Percentiles rank a stretch among this genome's conserved stretches.
Evolutionary conservation across 2,797 vertebrate genomes (phyloP).

Genomic region (Lepilemur ruficaudatus): DNA sequence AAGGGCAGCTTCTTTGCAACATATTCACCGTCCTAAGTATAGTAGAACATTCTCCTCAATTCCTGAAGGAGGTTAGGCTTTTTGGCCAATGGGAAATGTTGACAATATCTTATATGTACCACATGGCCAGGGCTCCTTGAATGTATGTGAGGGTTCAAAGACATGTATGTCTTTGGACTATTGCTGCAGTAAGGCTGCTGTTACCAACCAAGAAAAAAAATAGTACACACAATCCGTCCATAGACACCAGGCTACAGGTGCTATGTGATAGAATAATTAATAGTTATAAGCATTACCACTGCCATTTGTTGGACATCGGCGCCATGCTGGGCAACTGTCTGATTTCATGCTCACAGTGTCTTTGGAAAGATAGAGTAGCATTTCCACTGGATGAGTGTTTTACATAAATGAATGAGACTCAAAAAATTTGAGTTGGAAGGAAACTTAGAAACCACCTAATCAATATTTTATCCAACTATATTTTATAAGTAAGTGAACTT

Average conservation of each 20-base stretch:
- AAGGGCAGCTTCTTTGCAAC: background rate
- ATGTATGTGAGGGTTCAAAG: background rate
- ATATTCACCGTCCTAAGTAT: background rate
- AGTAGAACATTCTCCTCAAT: background rate
- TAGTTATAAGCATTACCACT: background rate
- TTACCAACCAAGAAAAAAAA: background rate
- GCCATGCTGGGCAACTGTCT: background rate
- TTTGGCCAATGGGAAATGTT: background rate
- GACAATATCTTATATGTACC: background rate
- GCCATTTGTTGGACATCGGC: background rate
- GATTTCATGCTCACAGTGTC: background rate
- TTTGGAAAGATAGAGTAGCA: background rate
- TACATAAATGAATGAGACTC: background rate
- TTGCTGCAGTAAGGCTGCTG: background rate
- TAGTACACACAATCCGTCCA: background rate
- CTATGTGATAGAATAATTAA: background rate
- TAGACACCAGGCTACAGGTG: background rate
- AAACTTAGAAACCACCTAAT: background rate
- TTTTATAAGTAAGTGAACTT: background rate
- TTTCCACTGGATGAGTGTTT: background rate
- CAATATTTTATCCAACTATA: background rate
- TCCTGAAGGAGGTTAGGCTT: background rate
- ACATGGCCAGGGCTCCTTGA: background rate
- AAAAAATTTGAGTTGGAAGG: background rate
- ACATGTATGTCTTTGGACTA: background rate